These are phyloP conservation scores for Rafetus swinhoei DNA, from an alignment of 2,113 vertebrate genomes.

Conservation along the genomic window DNA sequence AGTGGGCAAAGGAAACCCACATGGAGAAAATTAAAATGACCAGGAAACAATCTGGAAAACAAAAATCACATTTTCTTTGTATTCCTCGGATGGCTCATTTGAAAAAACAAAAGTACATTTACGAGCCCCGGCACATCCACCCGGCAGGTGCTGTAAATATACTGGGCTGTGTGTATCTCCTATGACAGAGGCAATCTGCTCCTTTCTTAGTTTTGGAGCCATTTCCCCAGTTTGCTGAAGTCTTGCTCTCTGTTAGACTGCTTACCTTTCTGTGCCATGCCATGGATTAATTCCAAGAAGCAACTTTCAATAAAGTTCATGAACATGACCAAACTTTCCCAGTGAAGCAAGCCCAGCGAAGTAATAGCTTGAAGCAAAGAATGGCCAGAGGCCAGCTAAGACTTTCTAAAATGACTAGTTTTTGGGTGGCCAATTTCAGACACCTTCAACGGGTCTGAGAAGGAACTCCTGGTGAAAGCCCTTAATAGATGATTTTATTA, in stretches of 20 bases:
- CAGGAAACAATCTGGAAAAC: neutral
- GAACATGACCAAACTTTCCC: neutral
- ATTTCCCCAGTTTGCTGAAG: neutral
- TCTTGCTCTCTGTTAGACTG: neutral
- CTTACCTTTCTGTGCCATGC: conserved; percentile 5
- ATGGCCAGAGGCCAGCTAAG: neutral
- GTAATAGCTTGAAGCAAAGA: conserved; percentile 8
- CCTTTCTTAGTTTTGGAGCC: conserved; percentile 3
- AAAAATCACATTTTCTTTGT: neutral
- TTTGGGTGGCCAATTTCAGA: neutral
- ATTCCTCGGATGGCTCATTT: neutral
- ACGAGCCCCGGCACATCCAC: neutral
- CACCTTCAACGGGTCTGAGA: neutral
- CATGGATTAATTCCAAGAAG: conserved; percentile 13
- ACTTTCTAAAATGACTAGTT: neutral
- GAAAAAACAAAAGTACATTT: neutral
- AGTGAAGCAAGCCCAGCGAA: conserved; percentile 10
- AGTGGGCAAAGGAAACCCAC: neutral
- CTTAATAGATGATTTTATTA: fast-evolving
- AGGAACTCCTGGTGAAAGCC: neutral
- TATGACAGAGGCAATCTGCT: neutral
- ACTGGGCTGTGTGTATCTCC: neutral
- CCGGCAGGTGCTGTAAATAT: neutral
- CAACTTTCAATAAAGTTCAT: neutral
- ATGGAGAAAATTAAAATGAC: neutral